phyloP scores from a whole-genome alignment of 2,888 invertebrate genomes.

The Sialis lutaria region DNA sequence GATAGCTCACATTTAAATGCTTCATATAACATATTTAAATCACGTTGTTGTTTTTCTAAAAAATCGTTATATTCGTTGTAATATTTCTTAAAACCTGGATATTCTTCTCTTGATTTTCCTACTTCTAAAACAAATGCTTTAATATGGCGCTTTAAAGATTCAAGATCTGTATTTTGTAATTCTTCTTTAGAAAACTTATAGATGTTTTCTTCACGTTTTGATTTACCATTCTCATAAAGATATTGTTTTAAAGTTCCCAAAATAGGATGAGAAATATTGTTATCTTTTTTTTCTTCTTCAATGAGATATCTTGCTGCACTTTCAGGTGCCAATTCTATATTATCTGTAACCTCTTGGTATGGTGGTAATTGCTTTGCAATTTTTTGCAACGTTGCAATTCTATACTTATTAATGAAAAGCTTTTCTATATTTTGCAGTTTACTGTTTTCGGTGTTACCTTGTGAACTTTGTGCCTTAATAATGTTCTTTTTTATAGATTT shows the following conservation, averaged over 20 bases:
- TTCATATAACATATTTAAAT: slow-evolving; percentile 1
- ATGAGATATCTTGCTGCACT: slow-evolving; percentile 6
- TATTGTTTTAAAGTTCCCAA: slow-evolving; percentile 9
- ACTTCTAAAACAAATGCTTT: slow-evolving; percentile 6
- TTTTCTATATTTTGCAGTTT: slow-evolving; percentile 6
- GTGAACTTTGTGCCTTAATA: background rate
- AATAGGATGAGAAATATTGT: slow-evolving; percentile 6
- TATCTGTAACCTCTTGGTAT: slow-evolving; percentile 2
- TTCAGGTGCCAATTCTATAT: slow-evolving; percentile 4
- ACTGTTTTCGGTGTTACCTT: background rate
- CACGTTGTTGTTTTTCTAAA: slow-evolving; percentile 5
- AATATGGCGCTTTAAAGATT: slow-evolving; percentile 4
- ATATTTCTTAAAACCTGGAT: slow-evolving; percentile 5
- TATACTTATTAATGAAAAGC: slow-evolving; percentile 8
- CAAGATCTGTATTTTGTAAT: background rate
- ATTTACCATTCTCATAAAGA: slow-evolving; percentile 5
- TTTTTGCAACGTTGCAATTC: slow-evolving; percentile 8
- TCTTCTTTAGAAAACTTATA: background rate
- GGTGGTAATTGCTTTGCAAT: slow-evolving; percentile 6
- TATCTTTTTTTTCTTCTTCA: slow-evolving; percentile 4
- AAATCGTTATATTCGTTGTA: slow-evolving; percentile 5
- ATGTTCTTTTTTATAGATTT: background rate
- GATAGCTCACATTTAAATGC: background rate
- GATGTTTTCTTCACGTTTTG: slow-evolving; percentile 1
- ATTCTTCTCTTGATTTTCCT: background rate